phyloP scores from a whole-genome alignment of 2,797 vertebrate species.

The Danio aesculapii region DNA sequence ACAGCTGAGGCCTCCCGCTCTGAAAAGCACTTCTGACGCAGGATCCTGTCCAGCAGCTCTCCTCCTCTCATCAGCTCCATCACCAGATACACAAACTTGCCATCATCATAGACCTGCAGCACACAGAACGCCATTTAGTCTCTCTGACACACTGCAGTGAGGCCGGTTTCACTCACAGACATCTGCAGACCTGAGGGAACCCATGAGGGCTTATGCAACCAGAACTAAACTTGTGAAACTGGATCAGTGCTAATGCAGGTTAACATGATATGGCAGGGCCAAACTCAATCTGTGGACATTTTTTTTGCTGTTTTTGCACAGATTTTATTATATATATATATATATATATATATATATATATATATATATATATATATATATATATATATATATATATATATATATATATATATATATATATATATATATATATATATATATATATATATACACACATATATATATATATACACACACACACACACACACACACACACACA shows the following conservation, averaged over 20 bases:
- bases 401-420: no score
- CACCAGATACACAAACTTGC: slow-evolving; percentile 89
- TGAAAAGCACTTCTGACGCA: slow-evolving; percentile 87
- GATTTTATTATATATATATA: no score
- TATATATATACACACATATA: no score
- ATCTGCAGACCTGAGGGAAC: neutral
- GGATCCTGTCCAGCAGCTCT: slow-evolving; percentile 91
- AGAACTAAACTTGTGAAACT: neutral
- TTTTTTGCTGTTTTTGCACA: no score
- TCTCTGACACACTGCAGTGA: neutral
- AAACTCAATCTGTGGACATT: no score
- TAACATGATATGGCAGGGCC: neutral
- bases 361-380: no score
- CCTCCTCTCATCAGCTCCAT: slow-evolving; percentile 93
- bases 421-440: no score
- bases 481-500: no score
- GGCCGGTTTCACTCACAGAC: slow-evolving; percentile 6
- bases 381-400: no score
- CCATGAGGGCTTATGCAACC: slow-evolving; percentile 7
- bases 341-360: no score
- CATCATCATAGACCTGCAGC: slow-evolving; percentile 91
- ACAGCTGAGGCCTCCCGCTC: slow-evolving; percentile 91
- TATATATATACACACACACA: no score
- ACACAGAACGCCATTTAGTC: neutral
- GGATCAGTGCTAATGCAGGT: neutral